Conservation (phyloP, 2,888 invertebrate species). For the Leptinotarsa rubiginosa region DNA sequence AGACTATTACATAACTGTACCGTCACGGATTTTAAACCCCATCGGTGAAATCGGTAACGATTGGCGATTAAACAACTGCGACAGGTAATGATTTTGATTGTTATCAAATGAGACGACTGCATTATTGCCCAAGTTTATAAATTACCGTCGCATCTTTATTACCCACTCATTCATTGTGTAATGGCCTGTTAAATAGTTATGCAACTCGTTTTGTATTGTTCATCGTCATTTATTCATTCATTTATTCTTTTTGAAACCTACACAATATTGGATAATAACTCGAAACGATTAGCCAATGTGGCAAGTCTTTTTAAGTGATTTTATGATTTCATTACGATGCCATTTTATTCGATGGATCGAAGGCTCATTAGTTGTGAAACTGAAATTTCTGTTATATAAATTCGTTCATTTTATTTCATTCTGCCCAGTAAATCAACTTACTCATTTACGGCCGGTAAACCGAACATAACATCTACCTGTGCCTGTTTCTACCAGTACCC, state of each 20-base stretch:
- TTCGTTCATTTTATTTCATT: no score
- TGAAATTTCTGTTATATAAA: not conserved
- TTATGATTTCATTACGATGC: not conserved
- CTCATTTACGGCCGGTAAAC: no score
- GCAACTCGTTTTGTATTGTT: constrained; percentile 7
- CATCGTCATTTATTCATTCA: not conserved
- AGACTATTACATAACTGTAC: no score
- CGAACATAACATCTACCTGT: no score
- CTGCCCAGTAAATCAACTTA: no score
- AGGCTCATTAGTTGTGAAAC: no score
- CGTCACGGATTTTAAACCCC: no score
- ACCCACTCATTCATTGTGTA: constrained; percentile 3
- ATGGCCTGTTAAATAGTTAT: not conserved
- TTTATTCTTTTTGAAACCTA: not conserved
- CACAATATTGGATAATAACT: not conserved
- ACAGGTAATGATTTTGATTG: constrained; percentile 2
- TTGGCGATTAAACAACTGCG: not conserved
- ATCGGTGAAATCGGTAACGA: not conserved
- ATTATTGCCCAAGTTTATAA: not conserved
- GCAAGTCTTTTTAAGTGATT: not conserved
- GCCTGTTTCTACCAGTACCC: no score
- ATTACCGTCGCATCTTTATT: constrained; percentile 4
- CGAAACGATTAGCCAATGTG: not conserved
- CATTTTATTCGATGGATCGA: no score
- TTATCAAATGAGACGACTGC: not conserved